phyloP scores from a whole-genome alignment of 2,888 invertebrate genomes.

The Agrotis exclamationis region DNA sequence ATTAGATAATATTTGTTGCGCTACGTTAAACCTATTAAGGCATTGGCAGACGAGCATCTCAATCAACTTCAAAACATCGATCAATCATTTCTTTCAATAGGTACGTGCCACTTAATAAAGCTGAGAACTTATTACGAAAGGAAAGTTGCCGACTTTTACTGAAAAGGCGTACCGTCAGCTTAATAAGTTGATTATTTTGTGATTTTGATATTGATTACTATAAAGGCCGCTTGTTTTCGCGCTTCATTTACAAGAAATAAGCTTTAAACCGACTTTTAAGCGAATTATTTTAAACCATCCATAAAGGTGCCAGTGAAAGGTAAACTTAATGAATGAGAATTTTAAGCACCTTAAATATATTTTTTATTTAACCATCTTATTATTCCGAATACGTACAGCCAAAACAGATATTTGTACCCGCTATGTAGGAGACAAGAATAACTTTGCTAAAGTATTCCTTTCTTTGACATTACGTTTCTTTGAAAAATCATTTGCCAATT shows the following conservation, averaged over 20 bases:
- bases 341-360: neutral
- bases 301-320: neutral
- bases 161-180: slow-evolving; percentile 36
- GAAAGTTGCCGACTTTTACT: slow-evolving; percentile 40
- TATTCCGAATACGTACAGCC: no score
- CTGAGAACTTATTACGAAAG: slow-evolving; percentile 39
- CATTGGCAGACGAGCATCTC: slow-evolving; percentile 37
- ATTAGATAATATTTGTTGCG: slow-evolving; percentile 43
- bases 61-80: slow-evolving; percentile 52
- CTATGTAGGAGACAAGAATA: neutral
- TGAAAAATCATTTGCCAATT: neutral
- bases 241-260: slow-evolving; percentile 2
- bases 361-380: no score
- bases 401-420: neutral
- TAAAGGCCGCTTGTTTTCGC: slow-evolving; percentile 5
- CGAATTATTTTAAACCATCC: neutral
- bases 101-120: slow-evolving; percentile 46
- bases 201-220: slow-evolving; percentile 47
- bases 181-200: slow-evolving; percentile 48
- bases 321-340: neutral
- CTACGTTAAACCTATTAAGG: slow-evolving; percentile 44
- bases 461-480: neutral
- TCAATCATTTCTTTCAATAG: slow-evolving; percentile 58
- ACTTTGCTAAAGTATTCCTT: neutral
- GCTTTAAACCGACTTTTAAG: neutral